Evolutionary conservation across 1,140 invertebrate species (phyloP), one percentile per base, ranked within the genome.

Genomic region (Pogonomyrmex californicus): DNA sequence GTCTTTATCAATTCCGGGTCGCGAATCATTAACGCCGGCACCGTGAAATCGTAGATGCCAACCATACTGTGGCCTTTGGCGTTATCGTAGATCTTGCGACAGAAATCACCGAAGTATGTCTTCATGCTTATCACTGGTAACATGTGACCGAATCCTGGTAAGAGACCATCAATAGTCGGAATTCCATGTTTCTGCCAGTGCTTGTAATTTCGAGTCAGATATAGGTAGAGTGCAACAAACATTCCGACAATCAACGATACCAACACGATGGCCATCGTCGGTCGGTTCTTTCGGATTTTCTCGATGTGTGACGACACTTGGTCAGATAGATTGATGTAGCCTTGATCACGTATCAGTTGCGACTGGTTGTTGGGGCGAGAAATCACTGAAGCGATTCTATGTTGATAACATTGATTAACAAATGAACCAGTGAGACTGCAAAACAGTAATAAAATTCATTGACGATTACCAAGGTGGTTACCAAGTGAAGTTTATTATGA

Each of bases 111-210:
- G 0, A 94, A 51, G 17, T 70, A 87, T 10, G 76, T 86, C 36
- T 68, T 87, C 30, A 90, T 10, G 0, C 77, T 51, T 0, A 93
- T 33, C 17, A 91, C 49, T 0, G 88, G 60, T 9, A 71, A 58
- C n/a, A 93, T 75, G 66, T 94, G 92, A 36, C 93, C 94, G 1
- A 94, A 75, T 23, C 88, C 87, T 0, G 91, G 91, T 4, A 90
- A 2, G 6, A 82, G 62, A 77, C 86, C 86, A 7, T 90, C 91
- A 4, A 93, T 78, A 62, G 94, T 93, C 60, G 93, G 93, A 0
- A 96, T 92, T 12, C 94, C 93, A 86, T 90, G 91, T 2, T 93
- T 89, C 56, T 91, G 75, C 96, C 96, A 96, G 79, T 96, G 95
- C 5, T 56, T 65, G 44, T 49, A 65, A 10, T 65, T 65, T 78